These are phyloP conservation scores for Serranus cabrilla DNA, from an alignment of 2,797 vertebrate genomes.

Conservation along the genomic window DNA sequence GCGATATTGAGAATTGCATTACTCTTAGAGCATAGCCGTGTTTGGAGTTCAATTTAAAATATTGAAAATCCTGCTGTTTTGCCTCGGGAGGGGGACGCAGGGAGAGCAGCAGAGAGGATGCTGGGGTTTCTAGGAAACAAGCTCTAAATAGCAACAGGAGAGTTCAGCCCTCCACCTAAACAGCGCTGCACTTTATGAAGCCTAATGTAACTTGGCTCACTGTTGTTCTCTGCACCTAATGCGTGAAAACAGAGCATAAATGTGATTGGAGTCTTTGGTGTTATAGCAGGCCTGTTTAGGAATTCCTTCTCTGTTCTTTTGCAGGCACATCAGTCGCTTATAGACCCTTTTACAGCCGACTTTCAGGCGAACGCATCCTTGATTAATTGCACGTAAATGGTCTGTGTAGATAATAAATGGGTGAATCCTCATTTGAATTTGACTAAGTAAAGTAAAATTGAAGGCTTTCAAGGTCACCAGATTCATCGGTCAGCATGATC, in stretches of 20 bases:
- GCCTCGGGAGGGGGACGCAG: slow-evolving; percentile 9
- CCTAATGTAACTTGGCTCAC: slow-evolving; percentile 28
- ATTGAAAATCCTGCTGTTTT: slow-evolving; percentile 55
- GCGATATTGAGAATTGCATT: slow-evolving; percentile 25
- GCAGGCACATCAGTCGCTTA: neutral
- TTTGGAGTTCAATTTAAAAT: slow-evolving; percentile 64
- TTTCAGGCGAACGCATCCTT: no score
- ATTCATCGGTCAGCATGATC: no score
- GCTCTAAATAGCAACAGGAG: slow-evolving; percentile 74
- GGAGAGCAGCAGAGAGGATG: slow-evolving; percentile 51
- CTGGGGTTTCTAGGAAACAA: slow-evolving; percentile 69
- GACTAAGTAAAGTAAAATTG: no score
- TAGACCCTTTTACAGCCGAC: no score
- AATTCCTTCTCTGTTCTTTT: slow-evolving; percentile 10
- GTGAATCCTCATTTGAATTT: no score
- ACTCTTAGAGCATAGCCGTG: slow-evolving; percentile 18
- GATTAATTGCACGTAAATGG: no score
- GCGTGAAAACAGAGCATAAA: slow-evolving; percentile 8
- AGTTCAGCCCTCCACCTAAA: slow-evolving; percentile 57
- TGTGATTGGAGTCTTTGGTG: slow-evolving; percentile 5
- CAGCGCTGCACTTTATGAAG: slow-evolving; percentile 33
- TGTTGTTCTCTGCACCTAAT: slow-evolving; percentile 8
- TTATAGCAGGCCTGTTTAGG: slow-evolving; percentile 7
- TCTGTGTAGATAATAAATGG: no score
- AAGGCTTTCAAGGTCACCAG: no score